Evolutionary conservation across 1,140 invertebrate species (phyloP).

Genomic region (Anastatus disparis): DNA sequence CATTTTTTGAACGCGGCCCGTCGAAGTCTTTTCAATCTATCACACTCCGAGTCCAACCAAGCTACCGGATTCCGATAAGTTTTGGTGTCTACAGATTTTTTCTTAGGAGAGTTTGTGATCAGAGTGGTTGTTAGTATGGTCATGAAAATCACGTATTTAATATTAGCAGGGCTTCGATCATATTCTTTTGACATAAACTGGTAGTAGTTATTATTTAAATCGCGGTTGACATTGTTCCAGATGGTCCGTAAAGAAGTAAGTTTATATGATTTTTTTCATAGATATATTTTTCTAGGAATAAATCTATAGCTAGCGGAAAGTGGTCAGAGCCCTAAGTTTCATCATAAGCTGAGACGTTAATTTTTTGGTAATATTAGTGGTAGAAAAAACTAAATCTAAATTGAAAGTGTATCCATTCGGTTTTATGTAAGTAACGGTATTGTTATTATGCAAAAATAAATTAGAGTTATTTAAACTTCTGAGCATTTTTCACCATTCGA

Average conservation of each 20-base stretch:
- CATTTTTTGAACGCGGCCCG: too few species aligned
- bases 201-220: too few species aligned
- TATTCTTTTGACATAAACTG: too few species aligned
- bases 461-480: not conserved
- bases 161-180: too few species aligned
- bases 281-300: not conserved
- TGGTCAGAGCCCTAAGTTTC: not conserved
- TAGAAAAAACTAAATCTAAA: not conserved
- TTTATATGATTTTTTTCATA: not conserved
- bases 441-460: not conserved
- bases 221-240: not conserved
- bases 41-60: slow-evolving; percentile 39
- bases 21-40: slow-evolving; percentile 17
- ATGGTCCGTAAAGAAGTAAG: not conserved
- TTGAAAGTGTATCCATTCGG: not conserved
- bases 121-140: too few species aligned
- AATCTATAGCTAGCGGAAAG: not conserved
- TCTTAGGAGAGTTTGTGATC: too few species aligned
- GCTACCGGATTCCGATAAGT: slow-evolving; percentile 34
- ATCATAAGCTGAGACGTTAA: not conserved
- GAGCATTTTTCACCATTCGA: not conserved
- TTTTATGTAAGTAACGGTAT: not conserved
- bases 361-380: not conserved
- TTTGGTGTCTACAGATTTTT: too few species aligned
- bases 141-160: too few species aligned